Conservation (phyloP, 2,113 vertebrate species). For the Fulmarus glacialis region DNA sequence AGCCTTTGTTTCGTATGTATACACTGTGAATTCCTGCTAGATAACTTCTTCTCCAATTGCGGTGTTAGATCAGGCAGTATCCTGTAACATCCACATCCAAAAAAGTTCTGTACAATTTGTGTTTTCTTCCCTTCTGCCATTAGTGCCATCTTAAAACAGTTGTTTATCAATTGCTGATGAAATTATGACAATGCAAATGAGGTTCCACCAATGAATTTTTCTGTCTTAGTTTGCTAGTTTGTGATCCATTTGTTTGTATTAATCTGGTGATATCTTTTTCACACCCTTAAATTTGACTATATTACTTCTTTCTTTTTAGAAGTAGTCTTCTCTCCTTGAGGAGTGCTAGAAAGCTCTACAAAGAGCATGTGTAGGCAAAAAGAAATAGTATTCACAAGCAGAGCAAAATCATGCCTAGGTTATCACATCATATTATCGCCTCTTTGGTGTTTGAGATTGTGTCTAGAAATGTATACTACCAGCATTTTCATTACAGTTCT, state of each 20-base stretch:
- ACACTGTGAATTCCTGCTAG: neutral
- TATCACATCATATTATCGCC: rapidly evolving
- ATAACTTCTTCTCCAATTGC: neutral
- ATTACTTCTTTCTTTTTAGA: neutral
- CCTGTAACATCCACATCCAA: neutral
- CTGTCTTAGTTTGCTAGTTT: neutral
- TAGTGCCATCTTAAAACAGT: neutral
- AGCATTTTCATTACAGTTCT: neutral
- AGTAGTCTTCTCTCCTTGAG: neutral
- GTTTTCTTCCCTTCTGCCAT: neutral
- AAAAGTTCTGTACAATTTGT: neutral
- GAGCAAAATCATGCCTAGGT: neutral
- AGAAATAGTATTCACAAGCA: neutral
- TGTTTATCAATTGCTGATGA: neutral
- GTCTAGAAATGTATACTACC: neutral
- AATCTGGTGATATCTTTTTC: neutral
- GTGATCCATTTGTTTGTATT: neutral
- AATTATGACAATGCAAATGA: neutral
- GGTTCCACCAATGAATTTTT: neutral
- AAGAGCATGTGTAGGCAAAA: neutral
- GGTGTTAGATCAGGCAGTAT: neutral
- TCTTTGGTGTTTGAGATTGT: neutral
- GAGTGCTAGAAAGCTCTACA: neutral
- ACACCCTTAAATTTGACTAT: neutral
- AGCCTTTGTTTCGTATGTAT: neutral